These are phyloP conservation scores for Bursaphelenchus okinawaensis DNA, from an alignment of 2,888 invertebrate species.

Conservation along the genomic window DNA sequence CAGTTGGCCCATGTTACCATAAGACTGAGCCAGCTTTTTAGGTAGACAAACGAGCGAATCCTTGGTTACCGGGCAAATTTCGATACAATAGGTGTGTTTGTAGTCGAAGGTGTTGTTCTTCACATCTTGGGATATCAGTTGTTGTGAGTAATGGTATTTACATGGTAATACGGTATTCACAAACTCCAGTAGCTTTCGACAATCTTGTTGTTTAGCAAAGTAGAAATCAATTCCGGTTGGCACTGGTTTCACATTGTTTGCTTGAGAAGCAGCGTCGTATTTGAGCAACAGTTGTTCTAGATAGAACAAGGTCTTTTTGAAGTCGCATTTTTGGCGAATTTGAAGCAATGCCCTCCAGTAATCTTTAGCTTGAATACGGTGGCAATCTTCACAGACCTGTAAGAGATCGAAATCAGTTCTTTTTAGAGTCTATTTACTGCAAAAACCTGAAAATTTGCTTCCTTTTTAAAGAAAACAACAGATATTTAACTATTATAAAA, in stretches of 20 bases:
- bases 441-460: neutral
- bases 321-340: conserved; percentile 68
- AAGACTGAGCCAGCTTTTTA: conserved; percentile 46
- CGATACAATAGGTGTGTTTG: conserved; percentile 82
- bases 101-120: conserved; percentile 93
- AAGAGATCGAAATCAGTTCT: conserved; percentile 6
- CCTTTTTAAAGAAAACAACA: neutral
- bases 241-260: conserved; percentile 62
- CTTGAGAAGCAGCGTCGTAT: conserved; percentile 82
- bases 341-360: conserved; percentile 83
- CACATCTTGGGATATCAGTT: conserved; percentile 90
- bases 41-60: conserved; percentile 52
- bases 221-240: conserved; percentile 81
- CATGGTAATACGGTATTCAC: conserved; percentile 77
- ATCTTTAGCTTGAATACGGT: conserved; percentile 90
- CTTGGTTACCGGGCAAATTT: conserved; percentile 91
- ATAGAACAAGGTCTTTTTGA: conserved; percentile 94
- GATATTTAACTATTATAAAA: too few relatives aligned
- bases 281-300: conserved; percentile 93
- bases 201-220: conserved; percentile 71
- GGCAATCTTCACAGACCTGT: conserved; percentile 93
- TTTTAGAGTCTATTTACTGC: neutral
- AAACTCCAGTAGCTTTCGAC: conserved; percentile 91
- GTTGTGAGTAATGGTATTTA: conserved; percentile 76
- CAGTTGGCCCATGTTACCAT: conserved; percentile 63